Evolutionary conservation across 2,888 invertebrate genomes (phyloP), one percentile per base, ranked within the genome.

Genomic region (Sarcophaga rosellei): DNA sequence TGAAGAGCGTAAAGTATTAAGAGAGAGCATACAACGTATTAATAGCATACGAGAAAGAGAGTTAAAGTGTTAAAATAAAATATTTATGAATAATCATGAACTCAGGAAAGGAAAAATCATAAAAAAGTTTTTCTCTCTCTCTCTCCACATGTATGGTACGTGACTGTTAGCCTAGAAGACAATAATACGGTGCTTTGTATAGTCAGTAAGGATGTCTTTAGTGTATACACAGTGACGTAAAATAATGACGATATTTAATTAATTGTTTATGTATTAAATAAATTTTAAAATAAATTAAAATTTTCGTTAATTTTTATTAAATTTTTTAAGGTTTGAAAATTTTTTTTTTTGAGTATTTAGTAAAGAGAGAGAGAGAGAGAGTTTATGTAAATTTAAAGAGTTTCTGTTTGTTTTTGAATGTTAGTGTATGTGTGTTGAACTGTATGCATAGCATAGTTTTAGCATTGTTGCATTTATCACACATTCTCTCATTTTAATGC

Each of bases 381-480:
- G 17, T 15, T 53, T 53, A 15, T 53, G 53, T 17, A 15, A 15
- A 15, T 53, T 2, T 10, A 53, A 53, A 53, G 53, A 12, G 17
- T 53, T 5, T 15, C 4, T 47, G 3, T 47, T 15, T 47, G 47
- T 47, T 47, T 47, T 47, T 15, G 4, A 15, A 65, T 72, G 68
- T 73, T 17, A 66, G 62, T 63, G 73, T 23, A 15, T 12, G 4
- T 21, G 35, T 66, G 45, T 20, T 35, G 10, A 53, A 15, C 2
- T 68, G 63, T 44, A n/a, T 84, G 53, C 57, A 61, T 79, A 61
- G 79, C 68, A 73, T 70, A 21, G 57, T 66, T 57, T 75, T 45
- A 74, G 79, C 20, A 75, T 82, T 85, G 53, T 79, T 79, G 82
- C 85, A 79, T 72, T 70, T 61, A 68, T 62, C 69, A 35, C 6